A percentile compares a stretch with the other conserved stretches of the same genome.
Evolutionary conservation across 2,888 invertebrate species (phyloP).

Genomic region (Ophion slaviceki): DNA sequence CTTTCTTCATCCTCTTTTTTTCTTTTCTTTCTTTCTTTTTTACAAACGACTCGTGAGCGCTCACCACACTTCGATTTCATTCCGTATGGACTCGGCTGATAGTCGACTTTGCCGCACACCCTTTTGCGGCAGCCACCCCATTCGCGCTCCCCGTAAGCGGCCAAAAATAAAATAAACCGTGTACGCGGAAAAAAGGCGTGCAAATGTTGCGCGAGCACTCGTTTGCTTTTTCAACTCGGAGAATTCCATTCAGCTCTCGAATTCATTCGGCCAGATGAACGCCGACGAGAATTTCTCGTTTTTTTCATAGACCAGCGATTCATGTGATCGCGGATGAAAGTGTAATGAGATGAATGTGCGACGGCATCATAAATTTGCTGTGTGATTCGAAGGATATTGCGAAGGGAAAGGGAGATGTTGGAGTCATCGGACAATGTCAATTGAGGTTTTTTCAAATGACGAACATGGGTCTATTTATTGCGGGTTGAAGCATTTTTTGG

Average conservation of each 20-base stretch:
- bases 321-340: not conserved
- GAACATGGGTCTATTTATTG: no score
- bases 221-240: not conserved
- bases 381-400: no score
- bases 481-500: not conserved
- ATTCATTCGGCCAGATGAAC: conserved; percentile 69
- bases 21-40: conserved; percentile 46
- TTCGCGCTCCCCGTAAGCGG: conserved; percentile 46
- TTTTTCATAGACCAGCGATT: not conserved
- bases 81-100: conserved; percentile 73
- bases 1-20: conserved; percentile 38
- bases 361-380: no score
- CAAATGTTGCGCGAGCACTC: conserved; percentile 13
- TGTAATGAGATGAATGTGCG: not conserved
- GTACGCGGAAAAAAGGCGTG: conserved; percentile 26
- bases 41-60: conserved; percentile 47
- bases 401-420: no score
- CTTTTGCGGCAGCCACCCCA: conserved; percentile 22
- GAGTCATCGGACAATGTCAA: no score
- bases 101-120: conserved; percentile 46
- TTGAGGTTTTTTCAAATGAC: no score
- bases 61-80: conserved; percentile 75
- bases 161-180: conserved; percentile 41
- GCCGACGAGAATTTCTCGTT: conserved; percentile 21
- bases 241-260: conserved; percentile 43